Evolutionary conservation across 1,140 invertebrate genomes (phyloP), one percentile per base, ranked within the genome.

Genomic region (Drosophila eugracilis): DNA sequence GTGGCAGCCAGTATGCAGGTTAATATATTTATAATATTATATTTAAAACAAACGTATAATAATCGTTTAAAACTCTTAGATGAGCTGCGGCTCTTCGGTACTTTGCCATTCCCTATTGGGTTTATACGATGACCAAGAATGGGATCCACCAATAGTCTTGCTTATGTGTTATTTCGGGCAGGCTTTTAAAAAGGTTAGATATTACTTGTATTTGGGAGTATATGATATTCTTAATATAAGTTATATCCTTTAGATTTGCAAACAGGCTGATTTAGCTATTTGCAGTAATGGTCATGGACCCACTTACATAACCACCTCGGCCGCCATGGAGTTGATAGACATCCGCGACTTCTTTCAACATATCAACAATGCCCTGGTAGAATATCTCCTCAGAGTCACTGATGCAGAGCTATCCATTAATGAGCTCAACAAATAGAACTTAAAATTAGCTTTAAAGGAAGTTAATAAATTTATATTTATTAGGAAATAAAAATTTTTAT

Each of bases 311-410:
- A 49, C 14, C 42, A 62, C 52, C 5, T 79, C 79, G 30, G 30
- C 80, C 1, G 36, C 71, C 14, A 72, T 84, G 80, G 55, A 79
- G 0, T 12, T 79, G 3, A 42, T 84, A 0, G 42, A 72, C 54
- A 21, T 85, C 4, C 28, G 2, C 5, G 32, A 42, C 14, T 12
- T 75, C 5, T 26, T 26, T 0, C 59, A 71, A 14, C 17, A 42
- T 4, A 5, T 84, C 5, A 84, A 84, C 41, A 71, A 59, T 19
- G 34, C 37, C 0, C 47, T 85, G n/a, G 42, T 84, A 15, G 52
- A 67, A 12, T 57, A 55, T 52, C 34, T 84, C 4, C 28, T 84
- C 0, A 39, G 36, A 0, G 39, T 59, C 15, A 39, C 44, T 10
- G 34, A 66, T 32, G 24, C 26, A 3, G 21, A 30, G 7, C 21